Conservation (phyloP, 2,797 vertebrate species). For the Cuculus canorus region DNA sequence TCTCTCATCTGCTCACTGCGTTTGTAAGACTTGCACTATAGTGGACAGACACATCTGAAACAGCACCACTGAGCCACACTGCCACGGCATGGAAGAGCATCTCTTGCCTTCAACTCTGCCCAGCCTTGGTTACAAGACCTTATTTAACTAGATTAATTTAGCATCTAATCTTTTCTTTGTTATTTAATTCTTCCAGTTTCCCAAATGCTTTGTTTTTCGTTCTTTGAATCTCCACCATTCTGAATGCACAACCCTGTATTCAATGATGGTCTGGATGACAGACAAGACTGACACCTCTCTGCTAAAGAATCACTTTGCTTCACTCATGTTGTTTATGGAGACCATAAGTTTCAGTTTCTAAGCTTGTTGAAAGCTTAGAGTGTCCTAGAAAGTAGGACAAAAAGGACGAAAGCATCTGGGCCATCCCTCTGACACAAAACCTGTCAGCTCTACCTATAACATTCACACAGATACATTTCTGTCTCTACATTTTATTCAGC, state of each 20-base stretch:
- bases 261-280: background rate
- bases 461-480: background rate
- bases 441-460: background rate
- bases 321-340: background rate
- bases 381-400: background rate
- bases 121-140: background rate
- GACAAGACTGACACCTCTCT: background rate
- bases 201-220: background rate
- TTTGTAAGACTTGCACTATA: background rate
- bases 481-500: background rate
- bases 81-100: background rate
- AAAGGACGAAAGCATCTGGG: background rate
- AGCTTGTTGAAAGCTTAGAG: background rate
- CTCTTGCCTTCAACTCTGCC: background rate
- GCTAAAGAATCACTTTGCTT: background rate
- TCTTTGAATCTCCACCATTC: background rate
- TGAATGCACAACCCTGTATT: background rate
- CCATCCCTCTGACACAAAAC: background rate
- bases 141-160: background rate
- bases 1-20: background rate
- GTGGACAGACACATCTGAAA: background rate
- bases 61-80: fast-evolving
- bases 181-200: background rate
- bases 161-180: background rate
- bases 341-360: background rate